phyloP scores from a whole-genome alignment of 1,140 invertebrate species.

The Pygmarrhopalites habei region DNA sequence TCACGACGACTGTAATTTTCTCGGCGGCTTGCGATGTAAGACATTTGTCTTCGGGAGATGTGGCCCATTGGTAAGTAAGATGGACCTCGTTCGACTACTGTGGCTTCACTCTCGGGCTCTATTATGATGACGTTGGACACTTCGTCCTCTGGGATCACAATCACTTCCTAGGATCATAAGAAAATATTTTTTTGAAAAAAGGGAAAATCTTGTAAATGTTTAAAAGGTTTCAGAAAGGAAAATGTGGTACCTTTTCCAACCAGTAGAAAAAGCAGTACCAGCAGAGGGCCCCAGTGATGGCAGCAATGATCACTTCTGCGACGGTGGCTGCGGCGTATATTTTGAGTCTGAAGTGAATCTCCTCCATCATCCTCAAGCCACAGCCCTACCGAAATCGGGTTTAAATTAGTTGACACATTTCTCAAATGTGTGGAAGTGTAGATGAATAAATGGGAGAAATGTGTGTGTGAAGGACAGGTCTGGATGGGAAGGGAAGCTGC shows the following conservation, averaged over 20 bases:
- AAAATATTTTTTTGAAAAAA: no score
- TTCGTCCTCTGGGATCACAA: conserved; percentile 38
- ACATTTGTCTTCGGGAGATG: no score
- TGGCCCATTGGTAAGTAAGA: not conserved
- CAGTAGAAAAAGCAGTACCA: conserved; percentile 39
- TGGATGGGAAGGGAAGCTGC: no score
- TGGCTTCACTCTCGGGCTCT: conserved; percentile 25
- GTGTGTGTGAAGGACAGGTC: no score
- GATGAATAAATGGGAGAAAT: no score
- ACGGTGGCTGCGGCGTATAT: conserved; percentile 5
- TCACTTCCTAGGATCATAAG: no score
- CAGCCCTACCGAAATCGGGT: no score
- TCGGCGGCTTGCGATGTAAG: no score
- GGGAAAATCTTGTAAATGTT: conserved; percentile 33
- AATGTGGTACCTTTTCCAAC: conserved; percentile 28
- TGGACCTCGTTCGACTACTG: not conserved
- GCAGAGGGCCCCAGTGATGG: conserved; percentile 14
- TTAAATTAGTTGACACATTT: no score
- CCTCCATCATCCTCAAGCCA: conserved; percentile 21
- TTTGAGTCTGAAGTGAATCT: conserved; percentile 10
- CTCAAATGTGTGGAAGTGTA: no score
- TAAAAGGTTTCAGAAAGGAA: conserved; percentile 35
- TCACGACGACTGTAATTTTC: no score
- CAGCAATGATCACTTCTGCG: conserved; percentile 5
- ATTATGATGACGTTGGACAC: conserved; percentile 36